Conservation (phyloP, 2,888 invertebrate genomes). For the Eupithecia pulchellata region DNA sequence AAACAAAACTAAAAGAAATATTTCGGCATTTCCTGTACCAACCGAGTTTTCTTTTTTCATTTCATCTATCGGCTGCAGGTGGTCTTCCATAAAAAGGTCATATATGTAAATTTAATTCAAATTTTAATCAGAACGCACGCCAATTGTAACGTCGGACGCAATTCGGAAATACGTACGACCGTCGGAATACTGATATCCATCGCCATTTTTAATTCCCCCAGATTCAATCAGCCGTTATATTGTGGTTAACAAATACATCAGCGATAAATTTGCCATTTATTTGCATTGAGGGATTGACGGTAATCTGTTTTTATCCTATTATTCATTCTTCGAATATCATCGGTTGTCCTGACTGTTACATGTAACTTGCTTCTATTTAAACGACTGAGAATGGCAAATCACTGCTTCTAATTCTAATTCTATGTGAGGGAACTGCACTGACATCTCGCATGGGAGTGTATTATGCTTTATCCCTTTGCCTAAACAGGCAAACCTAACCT, state of each 20-base stretch:
- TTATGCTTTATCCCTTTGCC: too few species aligned
- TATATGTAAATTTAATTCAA: slow-evolving; percentile 33
- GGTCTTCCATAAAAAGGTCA: slow-evolving; percentile 1
- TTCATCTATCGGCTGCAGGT: too few species aligned
- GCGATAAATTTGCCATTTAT: slow-evolving; percentile 41
- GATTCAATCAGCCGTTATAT: slow-evolving; percentile 53
- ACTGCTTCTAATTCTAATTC: too few species aligned
- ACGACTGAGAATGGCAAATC: too few species aligned
- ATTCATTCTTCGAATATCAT: not conserved
- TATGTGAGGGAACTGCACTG: too few species aligned
- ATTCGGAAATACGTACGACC: slow-evolving; percentile 40
- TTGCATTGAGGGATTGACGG: not conserved
- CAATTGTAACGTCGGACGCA: slow-evolving; percentile 35
- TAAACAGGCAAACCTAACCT: too few species aligned
- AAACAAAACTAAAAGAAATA: not conserved
- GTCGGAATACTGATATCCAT: slow-evolving; percentile 41
- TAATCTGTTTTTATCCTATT: not conserved
- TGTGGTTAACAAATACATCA: slow-evolving; percentile 51
- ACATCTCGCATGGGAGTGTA: too few species aligned
- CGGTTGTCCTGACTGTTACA: too few species aligned
- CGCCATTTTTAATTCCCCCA: slow-evolving; percentile 53
- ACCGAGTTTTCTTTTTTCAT: too few species aligned
- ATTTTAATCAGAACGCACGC: slow-evolving; percentile 41
- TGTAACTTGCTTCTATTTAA: too few species aligned
- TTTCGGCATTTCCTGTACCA: too few species aligned